These are phyloP conservation scores for Apis laboriosa DNA, from an alignment of 1,140 invertebrate species.

Conservation along the genomic window DNA sequence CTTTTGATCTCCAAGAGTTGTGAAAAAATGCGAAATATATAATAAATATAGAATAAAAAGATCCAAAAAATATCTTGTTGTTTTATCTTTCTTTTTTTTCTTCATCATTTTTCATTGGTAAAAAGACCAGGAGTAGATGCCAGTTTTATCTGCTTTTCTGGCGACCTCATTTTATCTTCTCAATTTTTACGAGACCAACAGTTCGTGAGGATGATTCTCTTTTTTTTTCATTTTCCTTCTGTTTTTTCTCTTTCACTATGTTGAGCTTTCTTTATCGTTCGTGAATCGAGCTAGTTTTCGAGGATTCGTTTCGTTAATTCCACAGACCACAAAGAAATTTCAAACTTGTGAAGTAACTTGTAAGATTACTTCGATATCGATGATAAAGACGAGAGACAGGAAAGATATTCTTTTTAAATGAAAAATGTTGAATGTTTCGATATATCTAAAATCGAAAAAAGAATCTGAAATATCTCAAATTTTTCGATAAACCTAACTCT, in stretches of 20 bases:
- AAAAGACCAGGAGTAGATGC: background rate
- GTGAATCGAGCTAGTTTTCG: background rate
- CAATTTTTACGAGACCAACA: constrained; percentile 11
- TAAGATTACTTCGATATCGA: background rate
- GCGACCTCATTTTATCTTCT: constrained; percentile 15
- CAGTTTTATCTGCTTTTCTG: constrained; percentile 23
- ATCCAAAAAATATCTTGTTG: background rate
- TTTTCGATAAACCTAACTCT: background rate
- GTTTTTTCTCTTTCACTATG: background rate
- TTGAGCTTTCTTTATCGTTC: background rate
- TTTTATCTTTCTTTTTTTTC: background rate
- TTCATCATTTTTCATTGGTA: background rate
- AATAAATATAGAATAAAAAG: background rate
- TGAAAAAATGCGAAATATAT: too few species aligned
- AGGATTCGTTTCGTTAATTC: background rate
- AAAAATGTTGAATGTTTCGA: too few species aligned
- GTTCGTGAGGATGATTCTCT: background rate
- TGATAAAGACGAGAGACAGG: background rate
- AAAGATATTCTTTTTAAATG: background rate
- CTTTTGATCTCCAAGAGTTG: background rate
- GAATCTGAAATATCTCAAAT: too few species aligned
- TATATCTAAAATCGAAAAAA: too few species aligned
- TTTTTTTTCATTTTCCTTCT: background rate
- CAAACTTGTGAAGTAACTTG: background rate
- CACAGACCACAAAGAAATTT: background rate